phyloP scores from a whole-genome alignment of 1,140 invertebrate species.

The Microplitis demolitor region DNA sequence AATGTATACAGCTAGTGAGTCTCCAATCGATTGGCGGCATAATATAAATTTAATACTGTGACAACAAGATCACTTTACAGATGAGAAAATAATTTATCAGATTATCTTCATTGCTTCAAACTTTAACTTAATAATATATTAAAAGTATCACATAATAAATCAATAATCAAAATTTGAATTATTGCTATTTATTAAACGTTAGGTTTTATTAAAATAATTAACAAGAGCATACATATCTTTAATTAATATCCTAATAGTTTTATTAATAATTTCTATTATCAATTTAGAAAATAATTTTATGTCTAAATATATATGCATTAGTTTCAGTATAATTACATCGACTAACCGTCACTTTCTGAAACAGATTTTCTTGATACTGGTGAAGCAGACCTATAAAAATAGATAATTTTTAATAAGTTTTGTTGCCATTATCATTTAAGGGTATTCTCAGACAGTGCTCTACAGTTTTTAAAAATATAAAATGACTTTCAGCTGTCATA shows the following conservation, averaged over 20 bases:
- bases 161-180: no score
- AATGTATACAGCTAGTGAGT: no score
- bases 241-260: neutral
- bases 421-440: neutral
- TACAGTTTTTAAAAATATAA: no score
- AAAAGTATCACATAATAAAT: no score
- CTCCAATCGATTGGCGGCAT: no score
- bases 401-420: neutral
- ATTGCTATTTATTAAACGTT: neutral
- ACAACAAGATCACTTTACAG: no score
- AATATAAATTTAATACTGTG: no score
- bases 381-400: constrained; percentile 47
- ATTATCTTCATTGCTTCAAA: no score
- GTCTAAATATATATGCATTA: constrained; percentile 35
- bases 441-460: no score
- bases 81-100: no score
- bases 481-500: no score
- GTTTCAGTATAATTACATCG: constrained; percentile 41
- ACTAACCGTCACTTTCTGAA: constrained; percentile 51
- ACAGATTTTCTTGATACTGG: constrained; percentile 57
- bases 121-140: no score
- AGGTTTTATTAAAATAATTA: neutral
- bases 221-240: neutral
- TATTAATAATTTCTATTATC: neutral
- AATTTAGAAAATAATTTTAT: constrained; percentile 38